These are phyloP conservation scores for Trissolcus basalis DNA, from an alignment of 1,140 invertebrate species.

Conservation along the genomic window DNA sequence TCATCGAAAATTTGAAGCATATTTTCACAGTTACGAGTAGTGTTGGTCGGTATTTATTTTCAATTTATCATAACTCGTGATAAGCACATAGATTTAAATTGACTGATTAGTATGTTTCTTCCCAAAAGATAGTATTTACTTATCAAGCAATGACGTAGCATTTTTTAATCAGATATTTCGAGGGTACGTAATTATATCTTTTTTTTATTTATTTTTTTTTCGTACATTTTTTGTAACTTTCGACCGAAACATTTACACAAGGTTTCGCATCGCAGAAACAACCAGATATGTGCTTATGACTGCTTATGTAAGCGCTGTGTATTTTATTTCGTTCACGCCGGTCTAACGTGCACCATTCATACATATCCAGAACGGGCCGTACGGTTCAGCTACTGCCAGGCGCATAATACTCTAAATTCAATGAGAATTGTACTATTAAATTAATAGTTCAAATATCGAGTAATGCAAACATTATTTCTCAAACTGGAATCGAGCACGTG, in stretches of 20 bases:
- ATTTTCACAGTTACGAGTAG: constrained; percentile 15
- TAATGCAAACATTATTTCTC: constrained; percentile 30
- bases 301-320: constrained; percentile 41
- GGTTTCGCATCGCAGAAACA: constrained; percentile 18
- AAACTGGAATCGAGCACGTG: constrained; percentile 44
- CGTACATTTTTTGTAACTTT: too few species aligned
- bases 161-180: too few species aligned
- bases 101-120: too few species aligned
- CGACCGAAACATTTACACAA: not conserved
- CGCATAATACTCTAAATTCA: constrained; percentile 49
- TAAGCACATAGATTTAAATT: constrained; percentile 22
- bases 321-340: constrained; percentile 56
- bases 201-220: too few species aligned
- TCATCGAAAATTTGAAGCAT: constrained; percentile 22
- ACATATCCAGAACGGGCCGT: constrained; percentile 77
- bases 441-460: constrained; percentile 37
- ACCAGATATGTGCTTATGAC: constrained; percentile 53
- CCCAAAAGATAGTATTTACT: too few species aligned
- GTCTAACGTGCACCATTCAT: constrained; percentile 60
- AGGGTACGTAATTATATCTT: not conserved
- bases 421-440: constrained; percentile 47
- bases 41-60: constrained; percentile 22
- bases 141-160: not conserved
- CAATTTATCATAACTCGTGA: constrained; percentile 17
- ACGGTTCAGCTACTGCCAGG: constrained; percentile 74